Evolutionary conservation across 2,888 invertebrate species (phyloP), one percentile per base, ranked within the genome.

Genomic region (Poecilus cupreus): DNA sequence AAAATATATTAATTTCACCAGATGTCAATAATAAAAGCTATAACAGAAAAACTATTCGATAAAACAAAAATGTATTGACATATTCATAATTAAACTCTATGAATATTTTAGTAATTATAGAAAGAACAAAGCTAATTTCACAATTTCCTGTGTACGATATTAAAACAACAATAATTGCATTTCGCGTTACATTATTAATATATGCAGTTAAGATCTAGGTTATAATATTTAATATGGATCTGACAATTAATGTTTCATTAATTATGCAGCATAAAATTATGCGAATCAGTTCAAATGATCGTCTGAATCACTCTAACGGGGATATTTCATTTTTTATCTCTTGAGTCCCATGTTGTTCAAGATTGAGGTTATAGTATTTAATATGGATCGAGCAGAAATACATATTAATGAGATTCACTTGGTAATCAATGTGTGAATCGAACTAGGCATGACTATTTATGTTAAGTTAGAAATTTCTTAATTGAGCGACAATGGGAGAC

Each of bases 211-310:
- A 60, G 60, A 60, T 60, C 60, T 60, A 32, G 60, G 60, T 60
- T 60, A 60, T 60, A 60, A 60, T 60, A 24, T 60, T 54, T 60
- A 60, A 60, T 60, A 60, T 60, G 60, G 60, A 60, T 60, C 60
- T 60, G 32, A 60, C 60, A 60, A 60, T 60, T 60, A 60, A 26
- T 24, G 60, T 26, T 60, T 60, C 60, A 60, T 60, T 60, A 60
- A 60, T 26, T 60, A 60, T 60, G 60, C 32, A 60, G 60, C 26
- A 60, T 22, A 60, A 32, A 26, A 60, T 60, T 60, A 60, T 60
- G 24, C 60, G 32, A 60, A 60, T 60, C 26, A 60, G 32, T 22
- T 60, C 13, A 26, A 60, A 4, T 60, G 60, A 60, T 60, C 60
- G 46, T 46, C 46, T 24, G 13, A 22, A 22, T 60, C 60, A 13